Evolutionary conservation across 2,888 invertebrate species (phyloP), one percentile per base, ranked within the genome.

Genomic region (Tillus elongatus): DNA sequence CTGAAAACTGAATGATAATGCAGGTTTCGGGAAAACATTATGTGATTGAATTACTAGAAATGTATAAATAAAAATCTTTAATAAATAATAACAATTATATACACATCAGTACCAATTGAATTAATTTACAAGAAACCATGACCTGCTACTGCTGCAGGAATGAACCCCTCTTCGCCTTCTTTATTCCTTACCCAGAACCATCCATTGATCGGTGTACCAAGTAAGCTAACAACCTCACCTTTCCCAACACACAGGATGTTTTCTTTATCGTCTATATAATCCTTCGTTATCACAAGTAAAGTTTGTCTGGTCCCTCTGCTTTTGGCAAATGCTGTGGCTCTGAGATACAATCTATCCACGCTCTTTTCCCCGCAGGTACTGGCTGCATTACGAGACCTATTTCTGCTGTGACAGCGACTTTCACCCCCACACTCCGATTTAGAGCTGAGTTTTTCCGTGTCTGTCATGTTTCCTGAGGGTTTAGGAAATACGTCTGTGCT

Each of bases 401-500:
- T 50, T 15, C 50, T 48, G 9, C 61, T 55, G 45, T 16, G 30
- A 4, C 19, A 30, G 6, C 13, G 64, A 8, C 73, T 67, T 13
- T 71, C 70, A 39, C 73, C 70, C 11, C 79, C 77, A 39, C 77
- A 77, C 54, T 83, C 84, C 0, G 83, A 84, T 29, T 77, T 74
- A 0, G 81, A 62, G 33, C 62, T 61, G 6, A 71, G 46, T 53
- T 85, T 85, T 55, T 86, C 85, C 4, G 74, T 80, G 60, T 87
- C 86, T 0, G 85, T 86, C 66, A 83, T 76, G 60, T 86, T 87
- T 10, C 85, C 84, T 44, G 82, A 77, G 0, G 86, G 86, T 34
- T 77, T 77, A 2, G 86, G 86, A 58, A 85, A 86, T 38, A 86
- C 76, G 60, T 86, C 85, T 0, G 82, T 80, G 49, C 79, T 82